Evolutionary conservation across 2,797 vertebrate genomes (phyloP).

Genomic region (Halcyon smyrnensis): DNA sequence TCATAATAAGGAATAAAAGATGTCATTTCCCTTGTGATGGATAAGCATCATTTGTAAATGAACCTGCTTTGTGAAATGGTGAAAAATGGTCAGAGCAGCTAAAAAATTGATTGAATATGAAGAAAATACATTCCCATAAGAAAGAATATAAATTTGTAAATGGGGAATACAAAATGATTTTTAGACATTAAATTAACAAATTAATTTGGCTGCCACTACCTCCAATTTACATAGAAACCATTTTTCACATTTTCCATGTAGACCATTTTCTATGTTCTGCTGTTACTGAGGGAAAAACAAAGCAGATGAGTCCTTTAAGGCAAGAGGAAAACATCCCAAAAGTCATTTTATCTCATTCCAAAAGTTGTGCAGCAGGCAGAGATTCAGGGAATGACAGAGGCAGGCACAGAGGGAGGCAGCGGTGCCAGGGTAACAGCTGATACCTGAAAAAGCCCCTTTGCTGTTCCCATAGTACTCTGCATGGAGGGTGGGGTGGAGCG

Average conservation of each 20-base stretch:
- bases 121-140: background rate
- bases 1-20: background rate
- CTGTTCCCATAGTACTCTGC: background rate
- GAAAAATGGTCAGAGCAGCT: background rate
- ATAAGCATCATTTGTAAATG: slow-evolving; percentile 27
- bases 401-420: background rate
- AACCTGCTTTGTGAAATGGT: background rate
- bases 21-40: background rate
- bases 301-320: slow-evolving; percentile 40
- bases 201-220: slow-evolving; percentile 33
- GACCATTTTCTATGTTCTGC: slow-evolving; percentile 9
- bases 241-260: background rate
- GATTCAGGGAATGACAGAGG: slow-evolving; percentile 42
- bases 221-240: slow-evolving; percentile 43
- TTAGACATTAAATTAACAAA: slow-evolving; percentile 45
- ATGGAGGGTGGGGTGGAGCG: background rate
- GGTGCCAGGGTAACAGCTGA: slow-evolving; percentile 52
- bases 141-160: slow-evolving; percentile 25
- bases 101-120: background rate
- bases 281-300: slow-evolving; percentile 38
- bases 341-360: slow-evolving; percentile 55
- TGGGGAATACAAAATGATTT: background rate
- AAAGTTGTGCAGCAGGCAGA: slow-evolving; percentile 2
- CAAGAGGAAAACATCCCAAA: slow-evolving; percentile 15
- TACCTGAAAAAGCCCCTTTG: slow-evolving; percentile 33